A percentile compares a stretch with the other conserved stretches of the same genome.
These are phyloP conservation scores for Taurulus bubalis DNA, from an alignment of 2,113 vertebrate genomes.

Conservation along the genomic window DNA sequence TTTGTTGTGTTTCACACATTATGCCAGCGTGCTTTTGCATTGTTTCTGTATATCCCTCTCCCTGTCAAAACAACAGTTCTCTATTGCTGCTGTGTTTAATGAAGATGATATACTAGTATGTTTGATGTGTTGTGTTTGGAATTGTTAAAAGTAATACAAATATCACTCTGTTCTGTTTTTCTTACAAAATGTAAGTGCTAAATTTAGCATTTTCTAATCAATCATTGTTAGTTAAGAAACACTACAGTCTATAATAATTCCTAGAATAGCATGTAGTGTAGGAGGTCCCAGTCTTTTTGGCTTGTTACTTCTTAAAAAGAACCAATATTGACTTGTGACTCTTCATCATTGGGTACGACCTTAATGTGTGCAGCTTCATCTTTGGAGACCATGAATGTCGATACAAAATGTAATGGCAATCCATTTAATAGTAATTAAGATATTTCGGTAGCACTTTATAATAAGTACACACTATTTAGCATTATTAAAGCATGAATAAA, in stretches of 20 bases:
- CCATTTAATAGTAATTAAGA: no score
- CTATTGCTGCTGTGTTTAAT: conserved; percentile 12
- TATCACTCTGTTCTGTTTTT: not conserved
- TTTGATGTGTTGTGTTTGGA: not conserved
- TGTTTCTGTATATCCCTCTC: conserved; percentile 9
- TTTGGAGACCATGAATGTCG: no score
- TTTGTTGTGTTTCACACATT: conserved; percentile 47
- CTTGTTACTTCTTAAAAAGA: no score
- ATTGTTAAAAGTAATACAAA: not conserved
- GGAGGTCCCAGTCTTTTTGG: not conserved
- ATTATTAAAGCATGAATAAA: no score
- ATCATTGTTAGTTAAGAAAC: not conserved
- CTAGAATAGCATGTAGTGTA: not conserved
- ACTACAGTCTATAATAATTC: not conserved
- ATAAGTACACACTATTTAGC: no score
- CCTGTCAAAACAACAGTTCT: conserved; percentile 36
- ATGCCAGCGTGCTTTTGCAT: conserved; percentile 20
- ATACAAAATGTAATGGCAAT: no score
- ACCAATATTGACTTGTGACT: not conserved
- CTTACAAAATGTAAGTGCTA: not conserved
- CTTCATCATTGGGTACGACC: not conserved
- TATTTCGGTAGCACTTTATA: no score
- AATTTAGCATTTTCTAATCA: not conserved
- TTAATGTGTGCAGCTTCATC: not conserved
- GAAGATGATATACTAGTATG: not conserved